Base-by-base conservation (phyloP, 2,797 vertebrate genomes). In the Typhlichthys subterraneus region DNA sequence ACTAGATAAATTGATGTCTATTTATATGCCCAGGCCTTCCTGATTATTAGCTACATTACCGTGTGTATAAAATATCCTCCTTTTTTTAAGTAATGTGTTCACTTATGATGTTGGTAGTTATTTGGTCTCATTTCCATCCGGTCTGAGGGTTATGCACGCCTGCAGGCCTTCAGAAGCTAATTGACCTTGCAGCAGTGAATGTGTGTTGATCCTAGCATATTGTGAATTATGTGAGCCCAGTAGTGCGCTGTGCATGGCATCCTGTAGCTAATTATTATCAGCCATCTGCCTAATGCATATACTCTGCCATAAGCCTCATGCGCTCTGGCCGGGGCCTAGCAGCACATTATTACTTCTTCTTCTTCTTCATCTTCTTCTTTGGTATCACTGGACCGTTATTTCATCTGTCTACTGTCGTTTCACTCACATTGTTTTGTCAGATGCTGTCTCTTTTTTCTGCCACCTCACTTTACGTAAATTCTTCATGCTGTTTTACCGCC, bases 221-320 rank as follows among this genome's bases (percentile, higher is more conserved):
- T 86, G 75, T 59, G 68, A 71, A 77, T 74, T 76, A 81, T 47
- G 63, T 23, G 54, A 75, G 65, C 64, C 64, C 81, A 79, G 56
- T 63, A 67, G 72, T 72, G 70, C 77, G 72, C 69, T 69, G 59
- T 76, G 53, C 68, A 66, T 70, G 70, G 72, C 76, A 73, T 79
- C 67, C 76, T 63, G 63, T 67, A 70, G 66, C 69, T 83, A 69
- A 83, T 86, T 84, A 87, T 82, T 80, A 84, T 82, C 78, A 62
- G 60, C 87, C 85, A 86, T 87, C 81, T 88, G 85, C 76, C 72
- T 23, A 79, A 75, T 67, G 53, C 56, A 63, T 38, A 52, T 19
- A 0, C 61, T 69, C 47, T 31, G 15, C 72, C 60, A 59, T 65
- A 53, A 77, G 69, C 70, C 58, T 47, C 69, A 68, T 70, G 3